Evolutionary conservation across 2,888 invertebrate genomes (phyloP), one percentile per base, ranked within the genome.

Genomic region (Xestia ashworthii): DNA sequence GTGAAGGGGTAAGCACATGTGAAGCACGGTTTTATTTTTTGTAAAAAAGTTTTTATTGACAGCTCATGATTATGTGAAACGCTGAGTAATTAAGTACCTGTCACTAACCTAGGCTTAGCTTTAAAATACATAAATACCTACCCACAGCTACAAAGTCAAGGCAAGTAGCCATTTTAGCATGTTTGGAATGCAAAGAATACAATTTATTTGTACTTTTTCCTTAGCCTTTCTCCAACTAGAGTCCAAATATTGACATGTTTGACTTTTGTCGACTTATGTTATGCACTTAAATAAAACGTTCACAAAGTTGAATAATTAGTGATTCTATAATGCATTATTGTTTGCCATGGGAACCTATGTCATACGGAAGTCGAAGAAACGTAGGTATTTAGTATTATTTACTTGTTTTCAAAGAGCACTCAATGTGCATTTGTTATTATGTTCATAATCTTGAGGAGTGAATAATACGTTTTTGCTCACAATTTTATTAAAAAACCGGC

Each of bases 281-380:
- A 48, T n/a, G 22, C 9, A 22, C 9, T 32, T 22, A 14, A n/a
- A 58, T 38, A n/a, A 38, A 53, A 66, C 58, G 41, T 60, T 22
- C 22, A 48, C 32, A 41, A 64, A 60, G 14, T 14, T 72, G 55
- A 25, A 22, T 55, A 64, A 71, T 64, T 22, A 55, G 19, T 32
- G 0, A 44, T 44, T 53, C 19, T 38, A 3, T 44, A 9, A 46
- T 66, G 19, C 4, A 22, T 64, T 79, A 72, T 58, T 69, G n/a
- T 82, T 60, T 46, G 16, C 25, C 58, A 60, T 83, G 83, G 14
- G 78, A 82, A 83, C 16, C 44, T 48, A 44, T 66, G 25, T 22
- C 53, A 66, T 60, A 62, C 83, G 81, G 79, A 82, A 82, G 70
- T 83, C 3, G 6, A 19, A 38, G 25, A 14, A 38, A 71, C 5